phyloP scores from a whole-genome alignment of 2,888 invertebrate species.

The Isoperla grammatica region DNA sequence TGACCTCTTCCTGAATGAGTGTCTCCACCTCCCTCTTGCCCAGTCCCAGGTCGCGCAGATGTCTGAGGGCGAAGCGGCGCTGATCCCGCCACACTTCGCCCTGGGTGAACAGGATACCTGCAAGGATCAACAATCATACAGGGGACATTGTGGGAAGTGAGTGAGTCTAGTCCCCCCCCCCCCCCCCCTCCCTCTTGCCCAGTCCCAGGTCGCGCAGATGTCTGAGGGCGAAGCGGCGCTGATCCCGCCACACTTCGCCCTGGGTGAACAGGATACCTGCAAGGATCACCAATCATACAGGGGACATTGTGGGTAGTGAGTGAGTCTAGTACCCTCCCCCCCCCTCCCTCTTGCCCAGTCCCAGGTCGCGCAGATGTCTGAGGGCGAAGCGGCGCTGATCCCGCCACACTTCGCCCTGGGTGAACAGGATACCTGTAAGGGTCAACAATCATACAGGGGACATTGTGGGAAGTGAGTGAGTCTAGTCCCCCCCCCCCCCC shows the following conservation, averaged over 20 bases:
- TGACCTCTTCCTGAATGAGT: slow-evolving; percentile 14
- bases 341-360: slow-evolving; percentile 18
- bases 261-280: slow-evolving; percentile 17
- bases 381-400: slow-evolving; percentile 21
- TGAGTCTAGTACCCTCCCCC: no score
- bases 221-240: slow-evolving; percentile 19
- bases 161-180: no score
- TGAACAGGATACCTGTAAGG: slow-evolving; percentile 14
- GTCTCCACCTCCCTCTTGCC: slow-evolving; percentile 18
- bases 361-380: slow-evolving; percentile 21
- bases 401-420: slow-evolving; percentile 13
- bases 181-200: slow-evolving; percentile 18
- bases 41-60: slow-evolving; percentile 21
- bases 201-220: slow-evolving; percentile 22
- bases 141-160: no score
- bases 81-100: slow-evolving; percentile 18
- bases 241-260: slow-evolving; percentile 16
- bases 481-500: no score
- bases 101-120: slow-evolving; percentile 18
- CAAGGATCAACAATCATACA: not conserved
- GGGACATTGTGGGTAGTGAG: no score
- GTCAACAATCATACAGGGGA: no score
- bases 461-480: no score
- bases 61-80: slow-evolving; percentile 20
- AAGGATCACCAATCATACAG: not conserved